These are phyloP conservation scores for Agelastica alni DNA, from an alignment of 2,888 invertebrate species.

Conservation along the genomic window DNA sequence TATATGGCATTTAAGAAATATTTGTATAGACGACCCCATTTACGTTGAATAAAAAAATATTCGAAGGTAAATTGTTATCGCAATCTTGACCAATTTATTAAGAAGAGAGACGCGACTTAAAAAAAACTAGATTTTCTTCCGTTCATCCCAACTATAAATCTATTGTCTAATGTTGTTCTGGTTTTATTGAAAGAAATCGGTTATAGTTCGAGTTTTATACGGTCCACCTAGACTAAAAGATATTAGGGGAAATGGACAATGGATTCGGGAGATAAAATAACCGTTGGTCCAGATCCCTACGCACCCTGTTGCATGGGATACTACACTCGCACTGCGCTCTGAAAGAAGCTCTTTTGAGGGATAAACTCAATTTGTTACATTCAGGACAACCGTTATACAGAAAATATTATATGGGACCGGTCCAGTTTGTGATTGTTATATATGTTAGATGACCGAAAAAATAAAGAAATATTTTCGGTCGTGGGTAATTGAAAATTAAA, in stretches of 20 bases:
- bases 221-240: conserved; percentile 42
- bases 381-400: conserved; percentile 36
- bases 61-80: too few species aligned
- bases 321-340: conserved; percentile 28
- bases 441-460: not conserved
- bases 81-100: not conserved
- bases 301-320: conserved; percentile 37
- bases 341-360: conserved; percentile 34
- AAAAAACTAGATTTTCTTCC: conserved; percentile 16
- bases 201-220: conserved; percentile 35
- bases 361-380: conserved; percentile 41
- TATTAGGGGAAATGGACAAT: conserved; percentile 43
- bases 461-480: conserved; percentile 29
- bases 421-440: conserved; percentile 35
- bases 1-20: too few species aligned
- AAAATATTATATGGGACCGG: conserved; percentile 40
- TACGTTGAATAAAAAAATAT: too few species aligned
- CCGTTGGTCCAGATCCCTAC: conserved; percentile 31
- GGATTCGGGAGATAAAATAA: conserved; percentile 34
- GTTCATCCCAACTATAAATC: conserved; percentile 24
- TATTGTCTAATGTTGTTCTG: conserved; percentile 31
- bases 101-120: not conserved
- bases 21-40: too few species aligned
- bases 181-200: conserved; percentile 38
- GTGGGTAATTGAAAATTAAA: conserved; percentile 24